phyloP scores from a whole-genome alignment of 1,140 invertebrate genomes.

The Drosophila tani region DNA sequence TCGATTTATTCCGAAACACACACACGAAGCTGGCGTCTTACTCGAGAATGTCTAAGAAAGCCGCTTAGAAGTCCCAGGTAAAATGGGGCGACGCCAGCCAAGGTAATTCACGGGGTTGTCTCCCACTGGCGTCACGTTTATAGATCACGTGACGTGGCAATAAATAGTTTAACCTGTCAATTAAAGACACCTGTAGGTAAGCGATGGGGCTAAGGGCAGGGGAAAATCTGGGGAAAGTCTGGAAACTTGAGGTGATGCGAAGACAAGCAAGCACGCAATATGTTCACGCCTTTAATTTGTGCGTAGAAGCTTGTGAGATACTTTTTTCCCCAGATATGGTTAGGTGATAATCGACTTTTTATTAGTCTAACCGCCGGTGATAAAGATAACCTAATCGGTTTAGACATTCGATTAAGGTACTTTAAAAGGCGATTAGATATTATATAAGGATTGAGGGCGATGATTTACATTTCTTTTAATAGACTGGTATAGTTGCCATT shows the following conservation, averaged over 20 bases:
- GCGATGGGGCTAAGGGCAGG: constrained; percentile 11
- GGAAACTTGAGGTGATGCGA: constrained; percentile 11
- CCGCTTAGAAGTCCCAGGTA: constrained; percentile 57
- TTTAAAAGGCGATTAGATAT: constrained; percentile 8
- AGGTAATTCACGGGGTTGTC: constrained; percentile 13
- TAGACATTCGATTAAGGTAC: neutral
- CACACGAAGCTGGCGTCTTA: constrained; percentile 50
- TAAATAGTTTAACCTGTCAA: constrained; percentile 79
- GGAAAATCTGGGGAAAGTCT: neutral
- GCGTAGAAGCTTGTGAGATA: constrained; percentile 22
- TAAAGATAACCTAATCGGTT: constrained; percentile 5
- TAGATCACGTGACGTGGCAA: constrained; percentile 77
- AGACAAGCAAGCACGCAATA: constrained; percentile 33
- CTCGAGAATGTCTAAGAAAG: constrained; percentile 62
- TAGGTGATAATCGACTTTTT: constrained; percentile 1
- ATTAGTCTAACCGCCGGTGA: constrained; percentile 6
- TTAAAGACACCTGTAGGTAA: constrained; percentile 72
- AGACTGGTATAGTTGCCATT: neutral
- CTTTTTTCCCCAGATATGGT: neutral
- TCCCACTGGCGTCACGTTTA: constrained; percentile 48
- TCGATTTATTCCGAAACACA: constrained; percentile 62
- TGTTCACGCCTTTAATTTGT: constrained; percentile 49
- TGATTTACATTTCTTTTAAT: constrained; percentile 1
- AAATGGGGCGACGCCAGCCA: neutral
- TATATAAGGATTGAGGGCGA: neutral